Conservation (phyloP, 2,113 vertebrate species). For the Nipponia nippon region DNA sequence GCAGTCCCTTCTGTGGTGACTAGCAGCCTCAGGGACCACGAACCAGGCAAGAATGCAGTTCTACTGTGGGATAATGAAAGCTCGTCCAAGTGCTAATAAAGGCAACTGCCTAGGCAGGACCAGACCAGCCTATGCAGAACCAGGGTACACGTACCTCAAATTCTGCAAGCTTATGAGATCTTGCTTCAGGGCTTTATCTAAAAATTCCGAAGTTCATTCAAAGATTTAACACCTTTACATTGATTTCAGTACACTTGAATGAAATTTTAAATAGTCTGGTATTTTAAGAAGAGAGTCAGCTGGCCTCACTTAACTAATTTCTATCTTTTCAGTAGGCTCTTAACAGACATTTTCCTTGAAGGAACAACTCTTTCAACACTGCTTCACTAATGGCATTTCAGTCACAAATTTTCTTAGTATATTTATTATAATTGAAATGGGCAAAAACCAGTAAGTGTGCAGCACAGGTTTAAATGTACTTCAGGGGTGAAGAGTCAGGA, state of each 20-base stretch:
- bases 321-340: neutral
- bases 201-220: neutral
- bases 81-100: neutral
- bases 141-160: neutral
- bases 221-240: neutral
- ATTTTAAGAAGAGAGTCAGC: neutral
- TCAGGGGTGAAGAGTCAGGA: neutral
- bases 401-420: neutral
- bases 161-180: neutral
- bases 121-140: neutral
- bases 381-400: neutral
- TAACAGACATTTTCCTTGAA: neutral
- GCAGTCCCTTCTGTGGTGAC: neutral
- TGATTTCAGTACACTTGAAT: neutral
- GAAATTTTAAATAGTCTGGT: neutral
- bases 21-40: accelerated
- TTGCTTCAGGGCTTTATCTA: neutral
- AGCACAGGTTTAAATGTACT: neutral
- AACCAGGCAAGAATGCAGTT: neutral
- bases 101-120: neutral
- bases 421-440: neutral
- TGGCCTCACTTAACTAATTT: neutral
- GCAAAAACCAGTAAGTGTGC: neutral
- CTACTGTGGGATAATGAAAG: neutral
- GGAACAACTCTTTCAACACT: neutral